Base-by-base conservation (phyloP, 2,113 vertebrate genomes). In the Poicephalus meyeri region DNA sequence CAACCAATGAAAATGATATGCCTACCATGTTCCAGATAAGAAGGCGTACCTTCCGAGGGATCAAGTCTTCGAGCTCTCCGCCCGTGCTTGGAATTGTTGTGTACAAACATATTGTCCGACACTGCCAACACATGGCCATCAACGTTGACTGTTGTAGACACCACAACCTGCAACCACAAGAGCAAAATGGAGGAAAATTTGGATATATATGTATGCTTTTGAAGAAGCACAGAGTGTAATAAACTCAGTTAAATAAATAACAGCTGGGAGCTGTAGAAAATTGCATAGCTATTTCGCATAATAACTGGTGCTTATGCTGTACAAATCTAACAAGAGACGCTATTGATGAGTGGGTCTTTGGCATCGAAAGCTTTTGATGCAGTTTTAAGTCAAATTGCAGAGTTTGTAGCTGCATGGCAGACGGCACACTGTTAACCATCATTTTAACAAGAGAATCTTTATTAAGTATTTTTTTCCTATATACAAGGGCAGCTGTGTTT, bases 41-140 rank as follows among this genome's bases (percentile, higher is more conserved):
- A 99, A 94, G 98, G 98, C 91, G 98, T 99, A 97, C 99, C 98
- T 98, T 99, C 99, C 82, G 99, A 99, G 77, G 99, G 99, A 98
- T 99, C 99, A 55, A 99, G 98, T 95, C 99, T 98, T 94, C 99
- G 98, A 96, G 99, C 99, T 98, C 99, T 98, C 96, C 99, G 98
- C 96, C 99, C 99, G 0, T 99, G 99, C 96, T 99, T 99, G 91
- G 99, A 99, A 98, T 99, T 99, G 98, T 99, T 99, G 97, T 99
- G 99, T 86, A 99, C 99, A 96, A 99, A 99, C 99, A 99, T 99
- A 96, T 99, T 99, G 98, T 99, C 99, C 41, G 99, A 99, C 97
- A 99, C 99, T 33, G 99, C 99, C 84, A 99, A 97, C 96, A 99
- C 98, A 50, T 99, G 99, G 92, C 99, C 99, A 60, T 99, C 99